These are phyloP conservation scores for Craseonycteris thonglongyai DNA, from an alignment of 2,113 vertebrate species.

Conservation along the genomic window DNA sequence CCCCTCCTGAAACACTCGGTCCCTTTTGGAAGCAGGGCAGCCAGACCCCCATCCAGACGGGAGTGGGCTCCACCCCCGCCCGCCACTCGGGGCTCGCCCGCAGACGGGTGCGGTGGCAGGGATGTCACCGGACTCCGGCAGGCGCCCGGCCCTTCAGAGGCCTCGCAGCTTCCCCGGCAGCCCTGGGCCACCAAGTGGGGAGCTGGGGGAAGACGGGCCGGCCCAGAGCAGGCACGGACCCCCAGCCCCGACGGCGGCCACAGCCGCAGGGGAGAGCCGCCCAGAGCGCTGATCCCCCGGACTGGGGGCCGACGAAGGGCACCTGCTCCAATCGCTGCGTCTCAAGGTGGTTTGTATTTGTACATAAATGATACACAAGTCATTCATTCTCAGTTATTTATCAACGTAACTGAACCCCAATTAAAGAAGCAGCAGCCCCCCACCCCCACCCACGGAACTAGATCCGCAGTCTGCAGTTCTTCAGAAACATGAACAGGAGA, in stretches of 20 bases:
- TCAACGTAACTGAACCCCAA: not conserved
- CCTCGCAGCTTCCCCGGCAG: not conserved
- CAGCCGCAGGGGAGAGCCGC: too few species aligned
- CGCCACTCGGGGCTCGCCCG: not conserved
- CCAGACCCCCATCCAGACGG: too few species aligned
- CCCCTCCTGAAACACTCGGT: too few species aligned
- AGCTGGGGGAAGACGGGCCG: not conserved
- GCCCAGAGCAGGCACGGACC: too few species aligned
- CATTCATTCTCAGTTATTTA: not conserved
- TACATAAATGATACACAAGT: too few species aligned
- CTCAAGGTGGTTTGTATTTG: not conserved
- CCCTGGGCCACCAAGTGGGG: not conserved
- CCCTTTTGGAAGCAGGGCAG: too few species aligned
- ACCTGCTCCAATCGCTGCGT: too few species aligned
- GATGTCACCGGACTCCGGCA: not conserved
- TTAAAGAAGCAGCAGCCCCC: not conserved
- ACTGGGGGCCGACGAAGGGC: fast-evolving
- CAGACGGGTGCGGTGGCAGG: fast-evolving
- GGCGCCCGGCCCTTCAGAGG: not conserved
- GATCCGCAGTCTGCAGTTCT: not conserved
- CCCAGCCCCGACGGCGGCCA: too few species aligned
- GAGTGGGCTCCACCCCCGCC: fast-evolving
- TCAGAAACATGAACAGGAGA: not conserved
- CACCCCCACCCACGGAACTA: not conserved
- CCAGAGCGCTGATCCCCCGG: not conserved